Evolutionary conservation across 2,113 vertebrate genomes (phyloP).

Genomic region (Lucifuga dentata): DNA sequence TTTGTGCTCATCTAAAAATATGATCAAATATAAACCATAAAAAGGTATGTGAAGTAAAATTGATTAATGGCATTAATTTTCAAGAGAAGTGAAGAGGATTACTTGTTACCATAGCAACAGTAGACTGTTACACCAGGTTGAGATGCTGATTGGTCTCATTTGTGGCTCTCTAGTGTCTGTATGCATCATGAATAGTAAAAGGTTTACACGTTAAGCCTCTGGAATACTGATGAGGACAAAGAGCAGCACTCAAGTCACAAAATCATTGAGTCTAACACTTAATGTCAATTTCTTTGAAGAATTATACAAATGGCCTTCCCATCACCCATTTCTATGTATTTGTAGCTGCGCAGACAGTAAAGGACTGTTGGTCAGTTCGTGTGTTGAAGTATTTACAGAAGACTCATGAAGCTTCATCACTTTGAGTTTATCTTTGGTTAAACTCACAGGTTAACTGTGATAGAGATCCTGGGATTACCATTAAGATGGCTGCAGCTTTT

Average conservation of each 20-base stretch:
- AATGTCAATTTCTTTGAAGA: background rate
- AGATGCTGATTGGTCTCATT: conserved; percentile 44
- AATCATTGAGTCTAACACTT: background rate
- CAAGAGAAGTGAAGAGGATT: conserved; percentile 29
- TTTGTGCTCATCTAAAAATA: background rate
- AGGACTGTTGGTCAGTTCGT: conserved; percentile 4
- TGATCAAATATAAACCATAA: background rate
- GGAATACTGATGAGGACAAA: conserved; percentile 25
- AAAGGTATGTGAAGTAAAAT: background rate
- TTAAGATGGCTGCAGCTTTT: background rate
- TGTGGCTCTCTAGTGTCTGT: conserved; percentile 39
- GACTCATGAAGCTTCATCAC: conserved; percentile 11
- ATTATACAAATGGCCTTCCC: background rate
- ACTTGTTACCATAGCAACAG: conserved; percentile 70
- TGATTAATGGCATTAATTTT: conserved; percentile 21
- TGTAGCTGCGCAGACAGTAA: conserved; percentile 2
- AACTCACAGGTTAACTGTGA: conserved; percentile 13
- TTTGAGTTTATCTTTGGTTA: conserved; percentile 2
- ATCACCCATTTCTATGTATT: background rate
- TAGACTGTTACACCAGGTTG: conserved; percentile 29
- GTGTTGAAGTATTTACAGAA: background rate
- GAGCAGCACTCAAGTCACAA: conserved; percentile 1
- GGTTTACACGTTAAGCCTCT: conserved; percentile 14
- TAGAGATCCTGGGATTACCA: background rate
- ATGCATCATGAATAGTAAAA: conserved; percentile 40